Evolutionary conservation across 2,797 vertebrate species (phyloP), one percentile per base, ranked within the genome.

Genomic region (Anguilla obscura): DNA sequence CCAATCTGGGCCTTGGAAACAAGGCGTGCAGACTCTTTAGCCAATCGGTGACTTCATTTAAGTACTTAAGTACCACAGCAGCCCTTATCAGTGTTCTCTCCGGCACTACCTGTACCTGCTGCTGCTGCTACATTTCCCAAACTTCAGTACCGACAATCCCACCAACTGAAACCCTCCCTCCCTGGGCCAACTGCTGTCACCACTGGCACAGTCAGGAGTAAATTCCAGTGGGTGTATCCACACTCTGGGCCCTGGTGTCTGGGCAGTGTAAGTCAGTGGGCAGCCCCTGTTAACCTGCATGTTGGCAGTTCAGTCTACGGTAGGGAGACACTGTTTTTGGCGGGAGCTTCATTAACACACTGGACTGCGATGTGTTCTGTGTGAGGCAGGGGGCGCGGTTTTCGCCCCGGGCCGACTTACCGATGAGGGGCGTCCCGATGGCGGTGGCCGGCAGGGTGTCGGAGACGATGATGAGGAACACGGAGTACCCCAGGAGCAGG

Each of bases 401-500:
- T 45, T 12, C 36, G 18, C 36, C 16, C 30, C 24, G n/a, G n/a
- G 40, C 3, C 40, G 40, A n/a, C 82, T 91, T 95, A 99, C 98
- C 97, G 91, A 99, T 99, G 88, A 99, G 93, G 0, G 98, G 98
- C 0, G 98, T 99, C 90, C 98, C 98, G 0, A 99, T 98, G 0
- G 98, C 98, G 0, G 98, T 99, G 66, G 98, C 98, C 0, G 98
- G 98, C 90, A 99, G 93, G 0, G 98, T 99, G 94, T 99, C 98
- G 0, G 98, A 99, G 1, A 99, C 98, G 0, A 99, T 99, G 94
- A 99, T 99, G 92, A 99, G 97, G 94, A 99, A 99, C 91, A 99
- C 98, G 0, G 98, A 99, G 93, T 99, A 99, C n/a, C 98, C 98
- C 89, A 99, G 95, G 84, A 99, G 96, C 85, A 99, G 94, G 0